These are phyloP conservation scores for Exocentrus adspersus DNA, from an alignment of 2,888 invertebrate species.

Conservation along the genomic window DNA sequence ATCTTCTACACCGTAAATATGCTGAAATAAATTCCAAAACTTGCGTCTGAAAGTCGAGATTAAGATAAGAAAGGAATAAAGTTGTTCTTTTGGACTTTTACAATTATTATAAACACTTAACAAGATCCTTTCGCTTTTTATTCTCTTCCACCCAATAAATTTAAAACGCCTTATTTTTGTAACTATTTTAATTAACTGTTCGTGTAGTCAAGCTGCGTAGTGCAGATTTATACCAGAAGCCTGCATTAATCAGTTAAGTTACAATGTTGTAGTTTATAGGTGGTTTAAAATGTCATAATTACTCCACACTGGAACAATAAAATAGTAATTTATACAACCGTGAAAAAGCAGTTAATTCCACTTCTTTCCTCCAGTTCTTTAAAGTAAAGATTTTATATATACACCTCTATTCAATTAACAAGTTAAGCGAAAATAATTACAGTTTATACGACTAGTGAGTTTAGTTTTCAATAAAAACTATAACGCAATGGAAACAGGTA, in stretches of 20 bases:
- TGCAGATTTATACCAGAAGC: neutral
- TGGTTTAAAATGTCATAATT: slow-evolving; percentile 3
- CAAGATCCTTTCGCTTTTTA: too few relatives aligned
- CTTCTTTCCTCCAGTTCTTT: slow-evolving; percentile 38
- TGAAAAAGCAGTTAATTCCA: slow-evolving; percentile 35
- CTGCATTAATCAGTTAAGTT: neutral
- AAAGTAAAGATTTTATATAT: slow-evolving; percentile 36
- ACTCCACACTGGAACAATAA: slow-evolving; percentile 6
- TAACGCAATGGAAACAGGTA: too few relatives aligned
- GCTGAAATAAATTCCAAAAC: too few relatives aligned
- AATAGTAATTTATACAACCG: slow-evolving; percentile 26
- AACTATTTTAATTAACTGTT: too few relatives aligned
- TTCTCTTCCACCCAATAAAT: neutral
- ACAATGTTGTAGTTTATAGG: slow-evolving; percentile 11
- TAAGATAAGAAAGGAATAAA: too few relatives aligned
- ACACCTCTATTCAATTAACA: slow-evolving; percentile 12
- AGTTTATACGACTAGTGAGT: slow-evolving; percentile 9
- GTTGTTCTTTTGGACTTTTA: too few relatives aligned
- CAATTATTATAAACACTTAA: too few relatives aligned
- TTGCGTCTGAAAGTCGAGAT: too few relatives aligned
- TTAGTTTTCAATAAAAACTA: neutral
- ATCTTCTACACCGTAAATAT: too few relatives aligned
- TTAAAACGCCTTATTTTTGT: neutral
- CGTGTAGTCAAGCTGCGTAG: neutral
- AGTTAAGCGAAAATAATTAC: slow-evolving; percentile 10